Base-by-base conservation (phyloP, 2,888 invertebrate genomes). In the Lottia scabra region DNA sequence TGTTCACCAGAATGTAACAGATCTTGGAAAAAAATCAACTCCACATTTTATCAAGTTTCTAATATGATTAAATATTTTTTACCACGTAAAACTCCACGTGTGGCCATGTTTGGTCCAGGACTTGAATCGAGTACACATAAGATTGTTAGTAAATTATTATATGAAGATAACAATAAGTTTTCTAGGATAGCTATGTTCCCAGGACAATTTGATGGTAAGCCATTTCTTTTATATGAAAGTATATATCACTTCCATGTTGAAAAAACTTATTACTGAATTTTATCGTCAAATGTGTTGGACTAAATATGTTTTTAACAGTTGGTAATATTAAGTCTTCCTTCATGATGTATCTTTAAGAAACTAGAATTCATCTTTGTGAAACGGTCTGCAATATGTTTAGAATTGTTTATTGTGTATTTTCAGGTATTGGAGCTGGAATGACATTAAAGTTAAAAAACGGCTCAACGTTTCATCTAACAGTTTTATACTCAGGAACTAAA, bases 81-180 rank as follows among this genome's bases (percentile, higher is more conserved):
- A n/a, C 86, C 85, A 12, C 84, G 81, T 70, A 84, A 83, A 72
- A 77, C 79, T 16, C 84, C 86, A 13, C 82, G 79, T 72, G 81
- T 83, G 26, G 84, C 85, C 63, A 85, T 86, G 84, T 86, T 86
- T 82, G 86, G 86, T 26, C 85, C 86, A 46, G 86, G 86, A 30
- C 73, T 86, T 26, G 86, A 86, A 70, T 78, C 82, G 2, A 76
- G 74, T 27, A 86, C 86, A 19, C 85, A 83, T 71, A 74, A 74
- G 27, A 73, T 86, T 44, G 83, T 85, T 13, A 71, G 80, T 45
- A 78, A 77, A 64, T 84, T 86, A 68, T 75, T 86, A 56, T 78
- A 83, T 63, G 81, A 81, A 19, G 74, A 82, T 6, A 79, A 76
- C 63, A 62, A 71, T 13, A 45, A 63, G 10, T 83, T 84, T 72